phyloP scores from a whole-genome alignment of 2,797 vertebrate species.

The Ctenochaetus hawaiiensis region DNA sequence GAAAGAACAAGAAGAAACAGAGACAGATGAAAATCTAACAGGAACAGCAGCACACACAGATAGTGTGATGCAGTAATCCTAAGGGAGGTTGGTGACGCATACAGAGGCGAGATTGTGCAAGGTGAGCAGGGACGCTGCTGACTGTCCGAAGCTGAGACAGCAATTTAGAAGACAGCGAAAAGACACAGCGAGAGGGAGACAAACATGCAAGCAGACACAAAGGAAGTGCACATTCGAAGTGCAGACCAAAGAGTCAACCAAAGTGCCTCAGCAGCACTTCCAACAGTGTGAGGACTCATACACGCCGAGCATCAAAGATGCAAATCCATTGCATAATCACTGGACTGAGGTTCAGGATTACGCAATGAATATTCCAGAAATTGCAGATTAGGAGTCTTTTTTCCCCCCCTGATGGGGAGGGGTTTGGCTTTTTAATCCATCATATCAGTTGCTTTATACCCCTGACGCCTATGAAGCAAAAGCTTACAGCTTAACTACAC shows the following conservation, averaged over 20 bases:
- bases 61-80: conserved; percentile 21
- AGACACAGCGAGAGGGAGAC: conserved; percentile 20
- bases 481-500: conserved; percentile 17
- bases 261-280: conserved; percentile 14
- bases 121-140: conserved; percentile 47
- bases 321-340: conserved; percentile 68
- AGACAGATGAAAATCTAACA: background rate
- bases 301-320: conserved; percentile 41
- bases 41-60: conserved; percentile 18
- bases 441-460: conserved; percentile 48
- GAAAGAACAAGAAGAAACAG: background rate
- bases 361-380: conserved; percentile 72
- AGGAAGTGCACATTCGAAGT: conserved; percentile 40
- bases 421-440: conserved; percentile 62
- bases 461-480: conserved; percentile 27
- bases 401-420: conserved; percentile 18
- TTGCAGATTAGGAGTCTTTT: conserved; percentile 67
- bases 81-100: conserved; percentile 26
- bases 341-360: conserved; percentile 65
- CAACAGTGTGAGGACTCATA: conserved; percentile 46
- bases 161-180: conserved; percentile 29
- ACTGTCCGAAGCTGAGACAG: conserved; percentile 48
- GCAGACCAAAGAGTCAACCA: conserved; percentile 15
- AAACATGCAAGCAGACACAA: conserved; percentile 42
- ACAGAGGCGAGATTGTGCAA: conserved; percentile 34